Evolutionary conservation across 2,888 invertebrate species (phyloP), one percentile per base, ranked within the genome.

Genomic region (Atherix ibis): DNA sequence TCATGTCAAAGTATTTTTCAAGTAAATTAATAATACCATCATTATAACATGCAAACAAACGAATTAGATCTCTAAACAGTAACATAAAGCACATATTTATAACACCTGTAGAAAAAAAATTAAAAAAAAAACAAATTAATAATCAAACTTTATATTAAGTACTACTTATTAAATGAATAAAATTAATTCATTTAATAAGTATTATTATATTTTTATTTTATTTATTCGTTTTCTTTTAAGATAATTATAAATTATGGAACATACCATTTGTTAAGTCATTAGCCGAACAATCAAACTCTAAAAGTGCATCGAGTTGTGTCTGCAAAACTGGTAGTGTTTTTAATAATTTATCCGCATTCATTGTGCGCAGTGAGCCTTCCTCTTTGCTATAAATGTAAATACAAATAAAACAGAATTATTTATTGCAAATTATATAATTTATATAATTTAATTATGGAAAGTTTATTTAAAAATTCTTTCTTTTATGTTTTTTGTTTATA

Each of bases 1-100:
- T 95, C 95, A 98, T 97, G 62, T 95, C 94, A 64, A 98, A 98
- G 68, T 89, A 98, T 65, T 98, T 97, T 68, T 98, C 97, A 65
- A 97, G 68, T 47, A 97, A 73, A 67, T 97, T 97, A 52, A 97
- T 98, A 50, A 97, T 91, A 46, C 95, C 98, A 65, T 98, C 98
- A 65, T 99, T 99, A 70, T 98, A 98, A 65, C 97, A 95, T 40
- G 98, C 98, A 67, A 98, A 98, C 48, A 98, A 71, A 44, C 98
- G 77, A 56, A 99, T 99, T 56, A 99, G 78, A 73, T 99, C 98
- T 62, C 97, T 78, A 67, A 98, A 99, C 41, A 99, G 73, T 46
- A 99, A 71, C 85, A 98, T 94, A 64, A 98, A 99, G 57, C 91
- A 88, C 74, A 95, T 92, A 59, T 94, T 97, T 63, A 99, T 95